phyloP scores from a whole-genome alignment of 1,140 invertebrate genomes.

The Nephila pilipes region DNA sequence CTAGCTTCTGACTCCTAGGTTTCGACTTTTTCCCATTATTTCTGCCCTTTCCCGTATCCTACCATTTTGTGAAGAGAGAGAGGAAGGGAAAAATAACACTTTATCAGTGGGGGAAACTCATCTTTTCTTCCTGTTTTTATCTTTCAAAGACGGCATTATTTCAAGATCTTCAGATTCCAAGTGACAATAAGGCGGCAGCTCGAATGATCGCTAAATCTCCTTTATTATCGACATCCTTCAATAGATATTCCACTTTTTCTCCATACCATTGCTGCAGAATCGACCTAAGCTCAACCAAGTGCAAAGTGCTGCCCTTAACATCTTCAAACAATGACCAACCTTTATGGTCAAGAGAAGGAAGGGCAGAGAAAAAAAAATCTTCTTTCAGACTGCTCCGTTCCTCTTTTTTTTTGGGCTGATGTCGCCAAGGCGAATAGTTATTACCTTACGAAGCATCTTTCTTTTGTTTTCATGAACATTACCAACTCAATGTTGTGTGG shows the following conservation, averaged over 20 bases:
- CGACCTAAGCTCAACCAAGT: conserved; percentile 49
- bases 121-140: conserved; percentile 62
- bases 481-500: conserved; percentile 26
- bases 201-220: conserved; percentile 59
- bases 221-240: conserved; percentile 70
- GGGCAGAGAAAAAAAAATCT: neutral
- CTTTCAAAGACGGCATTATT: conserved; percentile 54
- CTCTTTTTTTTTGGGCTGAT: conserved; percentile 27
- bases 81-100: conserved; percentile 45
- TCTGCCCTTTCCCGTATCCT: neutral
- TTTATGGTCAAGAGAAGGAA: conserved; percentile 32
- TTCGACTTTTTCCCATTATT: conserved; percentile 38
- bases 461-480: conserved; percentile 79
- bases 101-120: conserved; percentile 60
- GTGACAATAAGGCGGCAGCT: conserved; percentile 52
- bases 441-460: conserved; percentile 58
- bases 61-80: neutral
- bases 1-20: neutral
- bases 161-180: conserved; percentile 59
- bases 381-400: conserved; percentile 16
- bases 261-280: conserved; percentile 12
- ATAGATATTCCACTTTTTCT: conserved; percentile 61
- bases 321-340: conserved; percentile 63
- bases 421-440: conserved; percentile 49
- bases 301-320: conserved; percentile 67